phyloP scores from a whole-genome alignment of 2,888 invertebrate species.

The Apotomis betuletana region DNA sequence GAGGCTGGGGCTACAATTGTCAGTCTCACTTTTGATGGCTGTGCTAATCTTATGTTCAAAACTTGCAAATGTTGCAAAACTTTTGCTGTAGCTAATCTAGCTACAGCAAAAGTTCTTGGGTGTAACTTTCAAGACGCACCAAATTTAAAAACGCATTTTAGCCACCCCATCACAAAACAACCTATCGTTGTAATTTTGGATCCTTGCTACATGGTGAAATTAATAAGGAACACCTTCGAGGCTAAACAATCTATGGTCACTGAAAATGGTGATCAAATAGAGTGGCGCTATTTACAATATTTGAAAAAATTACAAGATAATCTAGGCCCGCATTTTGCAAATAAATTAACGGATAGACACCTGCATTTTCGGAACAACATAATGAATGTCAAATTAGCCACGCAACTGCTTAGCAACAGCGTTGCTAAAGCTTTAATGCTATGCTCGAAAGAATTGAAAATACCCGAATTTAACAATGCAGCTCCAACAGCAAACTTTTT shows the following conservation, averaged over 20 bases:
- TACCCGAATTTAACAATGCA: slow-evolving; percentile 33
- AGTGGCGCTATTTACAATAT: background rate
- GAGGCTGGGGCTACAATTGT: slow-evolving; percentile 10
- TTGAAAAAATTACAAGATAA: slow-evolving; percentile 6
- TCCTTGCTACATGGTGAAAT: slow-evolving; percentile 11
- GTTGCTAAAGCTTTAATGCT: slow-evolving; percentile 2
- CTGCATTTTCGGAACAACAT: background rate
- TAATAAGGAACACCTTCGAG: background rate
- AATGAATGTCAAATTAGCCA: background rate
- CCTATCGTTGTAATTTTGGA: background rate
- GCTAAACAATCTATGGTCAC: background rate
- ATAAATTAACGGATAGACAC: background rate
- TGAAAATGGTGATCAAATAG: background rate
- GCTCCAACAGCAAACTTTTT: slow-evolving; percentile 41
- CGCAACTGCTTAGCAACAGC: slow-evolving; percentile 2
- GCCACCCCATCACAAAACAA: background rate
- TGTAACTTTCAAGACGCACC: background rate
- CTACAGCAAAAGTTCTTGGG: background rate
- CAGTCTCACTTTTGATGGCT: slow-evolving; percentile 1
- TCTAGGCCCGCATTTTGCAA: background rate
- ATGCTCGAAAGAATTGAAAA: slow-evolving; percentile 30
- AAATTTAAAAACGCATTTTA: slow-evolving; percentile 4
- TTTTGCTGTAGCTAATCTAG: background rate
- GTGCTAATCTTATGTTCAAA: no score
- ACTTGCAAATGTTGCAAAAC: no score